Evolutionary conservation across 1,140 invertebrate species (phyloP), one percentile per base, ranked within the genome.

Genomic region (Akabosia matsudoensis): DNA sequence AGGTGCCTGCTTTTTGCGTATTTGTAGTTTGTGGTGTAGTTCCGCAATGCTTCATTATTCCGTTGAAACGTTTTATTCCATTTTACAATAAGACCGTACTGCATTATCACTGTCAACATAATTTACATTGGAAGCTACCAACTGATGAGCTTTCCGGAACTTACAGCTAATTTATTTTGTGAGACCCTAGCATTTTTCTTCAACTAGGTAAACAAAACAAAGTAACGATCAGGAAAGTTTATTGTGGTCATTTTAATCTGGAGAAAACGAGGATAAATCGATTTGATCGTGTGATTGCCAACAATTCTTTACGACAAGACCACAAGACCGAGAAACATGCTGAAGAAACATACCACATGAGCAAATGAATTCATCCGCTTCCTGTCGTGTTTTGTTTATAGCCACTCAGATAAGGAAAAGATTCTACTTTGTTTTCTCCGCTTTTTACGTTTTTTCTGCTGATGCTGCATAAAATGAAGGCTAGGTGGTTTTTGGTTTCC

Each of bases 181-280:
- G 54, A n/a, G 13, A 14, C 13, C 24, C 7, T 22, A n/a, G 54
- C 54, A 24, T 61, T 14, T 24, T n/a, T 61, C 14, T 24, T 61
- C 24, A 61, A 10, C 54, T n/a, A 61, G 13, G 13, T 22, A n/a
- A 61, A 45, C 7, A 18, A 18, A 45, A 45, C 37, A 45, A 45
- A 7, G 37, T 45, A 45, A 45, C 37, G 18, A 45, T 7, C 37
- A 45, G 37, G 37, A n/a, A 61, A 24, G 13, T 61, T 61, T 24
- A 14, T 14, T 61, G 54, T 61, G 54, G 54, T 61, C 54, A 61
- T 24, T 61, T 24, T 61, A 10, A n/a, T 61, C 24, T 16, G 4
- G 54, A 22, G 54, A 24, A 61, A 61, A 61, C 54, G 24, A 61
- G 24, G 24, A 61, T 61, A 61, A 61, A 61, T 61, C 54, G 54